Conservation (phyloP, 2,888 invertebrate species). For the Mythimna lalbum region DNA sequence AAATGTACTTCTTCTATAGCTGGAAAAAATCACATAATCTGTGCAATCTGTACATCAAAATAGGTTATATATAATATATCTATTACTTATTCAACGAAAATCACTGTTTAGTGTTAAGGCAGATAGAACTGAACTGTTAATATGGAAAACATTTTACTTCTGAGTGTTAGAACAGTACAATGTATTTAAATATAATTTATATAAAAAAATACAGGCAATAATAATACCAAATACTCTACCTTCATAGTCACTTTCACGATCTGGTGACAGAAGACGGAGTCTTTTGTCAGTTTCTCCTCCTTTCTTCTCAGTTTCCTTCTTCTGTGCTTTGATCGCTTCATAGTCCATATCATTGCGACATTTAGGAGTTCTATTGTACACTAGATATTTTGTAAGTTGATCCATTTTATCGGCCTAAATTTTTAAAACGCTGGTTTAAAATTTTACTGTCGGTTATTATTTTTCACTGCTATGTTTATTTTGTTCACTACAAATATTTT, state of each 20-base stretch:
- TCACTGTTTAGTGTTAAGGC: no score
- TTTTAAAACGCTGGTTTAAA: constrained; percentile 15
- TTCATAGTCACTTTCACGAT: constrained; percentile 76
- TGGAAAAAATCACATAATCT: no score
- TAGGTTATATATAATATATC: no score
- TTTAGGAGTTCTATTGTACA: constrained; percentile 85
- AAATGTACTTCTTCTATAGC: no score
- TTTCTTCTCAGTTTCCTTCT: constrained; percentile 67
- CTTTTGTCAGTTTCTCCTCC: constrained; percentile 77
- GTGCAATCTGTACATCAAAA: no score
- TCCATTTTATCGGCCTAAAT: constrained; percentile 73
- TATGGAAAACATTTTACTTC: no score
- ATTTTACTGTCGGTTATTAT: not conserved
- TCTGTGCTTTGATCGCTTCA: constrained; percentile 77
- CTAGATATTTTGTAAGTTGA: constrained; percentile 81
- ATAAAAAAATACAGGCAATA: not conserved
- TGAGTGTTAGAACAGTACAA: no score
- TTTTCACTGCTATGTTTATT: constrained; percentile 17
- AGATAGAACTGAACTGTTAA: no score
- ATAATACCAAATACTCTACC: constrained; percentile 70
- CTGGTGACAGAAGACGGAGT: constrained; percentile 81
- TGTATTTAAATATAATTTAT: no score
- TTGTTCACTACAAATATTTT: constrained; percentile 12
- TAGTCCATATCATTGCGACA: constrained; percentile 80
- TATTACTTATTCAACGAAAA: no score